These are phyloP conservation scores for Sinelater perroti DNA, from an alignment of 2,888 invertebrate genomes.

Conservation along the genomic window DNA sequence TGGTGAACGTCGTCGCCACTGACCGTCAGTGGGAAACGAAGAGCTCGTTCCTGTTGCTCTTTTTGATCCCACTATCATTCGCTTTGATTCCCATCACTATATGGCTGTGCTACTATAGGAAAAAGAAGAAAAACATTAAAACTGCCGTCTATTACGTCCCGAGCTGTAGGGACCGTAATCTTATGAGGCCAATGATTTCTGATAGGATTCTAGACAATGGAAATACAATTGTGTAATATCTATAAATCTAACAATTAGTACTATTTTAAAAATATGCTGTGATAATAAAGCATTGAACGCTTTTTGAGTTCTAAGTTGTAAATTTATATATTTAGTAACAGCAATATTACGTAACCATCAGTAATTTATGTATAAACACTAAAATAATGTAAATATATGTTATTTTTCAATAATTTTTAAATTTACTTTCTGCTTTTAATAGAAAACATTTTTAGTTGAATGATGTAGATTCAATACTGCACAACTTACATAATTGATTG, in stretches of 20 bases:
- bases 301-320: too few species aligned
- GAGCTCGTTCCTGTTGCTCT: constrained; percentile 50
- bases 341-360: too few species aligned
- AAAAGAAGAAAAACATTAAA: constrained; percentile 44
- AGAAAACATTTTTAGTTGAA: too few species aligned
- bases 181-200: constrained; percentile 28
- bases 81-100: constrained; percentile 52
- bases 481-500: too few species aligned
- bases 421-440: too few species aligned
- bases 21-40: constrained; percentile 40
- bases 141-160: background rate
- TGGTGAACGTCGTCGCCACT: constrained; percentile 45
- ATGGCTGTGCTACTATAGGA: constrained; percentile 55
- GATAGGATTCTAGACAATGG: constrained; percentile 12
- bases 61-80: constrained; percentile 54
- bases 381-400: too few species aligned
- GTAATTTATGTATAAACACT: too few species aligned
- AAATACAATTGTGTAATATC: constrained; percentile 13
- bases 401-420: too few species aligned
- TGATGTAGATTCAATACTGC: too few species aligned
- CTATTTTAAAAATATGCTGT: background rate
- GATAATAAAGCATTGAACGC: too few species aligned
- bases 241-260: background rate
- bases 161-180: constrained; percentile 11
- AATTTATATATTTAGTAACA: too few species aligned